Evolutionary conservation across 2,797 vertebrate genomes (phyloP), one percentile per base, ranked within the genome.

Genomic region (Varecia variegata): DNA sequence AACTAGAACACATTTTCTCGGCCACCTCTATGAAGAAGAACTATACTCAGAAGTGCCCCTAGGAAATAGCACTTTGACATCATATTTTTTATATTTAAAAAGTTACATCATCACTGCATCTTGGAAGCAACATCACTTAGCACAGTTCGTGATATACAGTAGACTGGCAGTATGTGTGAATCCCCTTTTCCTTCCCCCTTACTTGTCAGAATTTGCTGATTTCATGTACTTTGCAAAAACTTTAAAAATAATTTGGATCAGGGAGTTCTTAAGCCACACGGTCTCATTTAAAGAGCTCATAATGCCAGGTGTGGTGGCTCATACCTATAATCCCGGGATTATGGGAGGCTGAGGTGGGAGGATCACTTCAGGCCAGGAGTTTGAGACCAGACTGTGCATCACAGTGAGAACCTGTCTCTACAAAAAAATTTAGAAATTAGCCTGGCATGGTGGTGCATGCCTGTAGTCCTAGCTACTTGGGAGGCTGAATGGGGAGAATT

Each of bases 201-300:
- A 60, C 25, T 95, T 76, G 30, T 93, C 67, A 85, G 65, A 90
- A 88, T 95, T 89, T 68, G 17, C 38, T 86, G 35, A 84, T 74
- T 79, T 82, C 27, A 50, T 65, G 40, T 68, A n/a, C 62, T 94
- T 88, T 43, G n/a, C 27, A 80, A 56, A 91, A 85, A 89, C 47
- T 82, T 95, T 47, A 14, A 21, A 82, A 80, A 40, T 71, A 52
- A 40, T n/a, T 60, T 84, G 38, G 12, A 9, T 8, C 25, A 17
- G 25, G 71, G 18, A 13, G 1, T 43, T 82, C 90, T 17, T 35
- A 89, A 95, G 45, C 20, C 32, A 7, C 3, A 50, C 30, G 21
- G 9, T 90, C 43, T 94, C 17, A 88, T 62, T 88, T 74, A 76
- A 65, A 89, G 50, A 93, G 43, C 47, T 73, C 40, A 23, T 14